Conservation (phyloP, 2,113 vertebrate species). For the human region DNA sequence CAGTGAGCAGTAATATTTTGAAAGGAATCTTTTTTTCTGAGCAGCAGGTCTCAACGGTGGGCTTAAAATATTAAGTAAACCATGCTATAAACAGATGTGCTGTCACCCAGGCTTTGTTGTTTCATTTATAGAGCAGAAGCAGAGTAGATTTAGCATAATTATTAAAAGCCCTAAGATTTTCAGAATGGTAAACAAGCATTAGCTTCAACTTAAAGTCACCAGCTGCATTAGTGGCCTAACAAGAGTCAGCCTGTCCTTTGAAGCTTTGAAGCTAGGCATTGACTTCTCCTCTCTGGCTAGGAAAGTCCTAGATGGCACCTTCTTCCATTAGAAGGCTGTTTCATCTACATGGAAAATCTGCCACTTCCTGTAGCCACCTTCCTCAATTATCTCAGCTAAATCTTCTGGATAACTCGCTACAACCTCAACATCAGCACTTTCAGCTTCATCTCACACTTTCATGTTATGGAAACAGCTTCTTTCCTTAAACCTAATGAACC, state of each 20-base stretch:
- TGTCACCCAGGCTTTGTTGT: too few species aligned
- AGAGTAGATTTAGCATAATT: background rate
- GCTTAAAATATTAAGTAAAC: too few species aligned
- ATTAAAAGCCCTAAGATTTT: background rate
- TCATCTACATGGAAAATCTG: background rate
- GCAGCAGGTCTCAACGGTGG: too few species aligned
- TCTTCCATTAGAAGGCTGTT: background rate
- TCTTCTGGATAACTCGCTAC: background rate
- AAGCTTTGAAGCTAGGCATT: background rate
- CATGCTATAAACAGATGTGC: too few species aligned
- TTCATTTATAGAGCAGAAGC: background rate
- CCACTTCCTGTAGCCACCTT: background rate
- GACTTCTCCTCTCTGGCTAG: background rate
- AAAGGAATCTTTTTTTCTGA: too few species aligned
- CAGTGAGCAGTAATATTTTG: too few species aligned
- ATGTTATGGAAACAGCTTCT: background rate
- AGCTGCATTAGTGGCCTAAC: background rate
- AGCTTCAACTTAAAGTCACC: background rate
- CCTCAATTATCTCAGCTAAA: background rate
- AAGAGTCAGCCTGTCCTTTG: background rate
- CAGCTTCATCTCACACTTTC: background rate
- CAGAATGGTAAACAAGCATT: background rate
- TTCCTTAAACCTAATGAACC: background rate
- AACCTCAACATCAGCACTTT: background rate
- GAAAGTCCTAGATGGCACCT: background rate